phyloP scores from a whole-genome alignment of 2,888 invertebrate species.

The Epinotia brunnichana region DNA sequence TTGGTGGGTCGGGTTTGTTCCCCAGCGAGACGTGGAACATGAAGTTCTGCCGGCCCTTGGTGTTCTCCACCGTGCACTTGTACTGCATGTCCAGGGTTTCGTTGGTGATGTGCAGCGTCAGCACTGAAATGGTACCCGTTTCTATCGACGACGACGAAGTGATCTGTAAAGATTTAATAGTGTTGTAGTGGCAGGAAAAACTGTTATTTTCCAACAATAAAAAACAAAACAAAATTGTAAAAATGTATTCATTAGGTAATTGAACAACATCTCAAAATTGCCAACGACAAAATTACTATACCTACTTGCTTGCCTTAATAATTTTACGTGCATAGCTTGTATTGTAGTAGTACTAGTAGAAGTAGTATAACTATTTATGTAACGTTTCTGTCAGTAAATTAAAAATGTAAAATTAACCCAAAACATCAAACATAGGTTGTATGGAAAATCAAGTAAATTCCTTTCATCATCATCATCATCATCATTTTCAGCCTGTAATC shows the following conservation, averaged over 20 bases:
- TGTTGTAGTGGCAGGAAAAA: background rate
- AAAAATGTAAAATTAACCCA: too few relatives aligned
- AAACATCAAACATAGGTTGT: too few relatives aligned
- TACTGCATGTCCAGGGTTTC: constrained; percentile 66
- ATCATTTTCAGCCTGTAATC: too few relatives aligned
- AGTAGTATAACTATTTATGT: too few relatives aligned
- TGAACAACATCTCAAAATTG: too few relatives aligned
- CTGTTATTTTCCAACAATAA: background rate
- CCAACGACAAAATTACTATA: too few relatives aligned
- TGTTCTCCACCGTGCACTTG: constrained; percentile 69
- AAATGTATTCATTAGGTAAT: background rate
- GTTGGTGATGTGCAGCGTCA: constrained; percentile 65
- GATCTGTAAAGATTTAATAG: constrained; percentile 12
- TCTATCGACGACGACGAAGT: constrained; percentile 46
- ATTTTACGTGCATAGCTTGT: too few relatives aligned
- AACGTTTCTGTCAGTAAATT: too few relatives aligned
- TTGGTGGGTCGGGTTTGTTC: constrained; percentile 70
- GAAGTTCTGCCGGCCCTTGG: constrained; percentile 64
- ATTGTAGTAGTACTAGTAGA: too few relatives aligned
- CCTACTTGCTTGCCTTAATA: too few relatives aligned
- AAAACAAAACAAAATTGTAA: background rate
- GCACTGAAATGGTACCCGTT: constrained; percentile 64
- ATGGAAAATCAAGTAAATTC: too few relatives aligned
- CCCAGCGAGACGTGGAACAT: constrained; percentile 72
- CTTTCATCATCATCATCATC: too few relatives aligned